Evolutionary conservation across 2,113 vertebrate species (phyloP), one percentile per base, ranked within the genome.

Genomic region (Centropus unirufus): DNA sequence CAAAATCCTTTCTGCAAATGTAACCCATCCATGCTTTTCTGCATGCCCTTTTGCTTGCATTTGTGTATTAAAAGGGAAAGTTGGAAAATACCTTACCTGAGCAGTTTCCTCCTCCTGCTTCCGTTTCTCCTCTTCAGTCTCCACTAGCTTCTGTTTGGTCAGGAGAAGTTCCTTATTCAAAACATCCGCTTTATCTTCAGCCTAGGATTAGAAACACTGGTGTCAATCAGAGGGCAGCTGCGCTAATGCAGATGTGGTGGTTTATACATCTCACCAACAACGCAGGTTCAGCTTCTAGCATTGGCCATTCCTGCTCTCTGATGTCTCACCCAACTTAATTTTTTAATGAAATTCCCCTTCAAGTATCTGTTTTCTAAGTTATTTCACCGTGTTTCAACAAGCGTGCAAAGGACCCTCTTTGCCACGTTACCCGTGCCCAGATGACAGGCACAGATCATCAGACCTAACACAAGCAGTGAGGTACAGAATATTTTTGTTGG

Each of bases 151-250:
- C 94, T 99, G 99, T 77, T 99, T 99, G 82, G 99, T 99, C 97
- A 98, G 95, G 67, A 99, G 98, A 70, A 99, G 98, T 91, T 99
- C 99, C 95, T 99, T 99, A 96, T 99, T 99, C 97, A 99, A 73
- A 78, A 99, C 98, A 55, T 99, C 99, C 0, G 99, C 99, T 96
- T 99, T 99, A 97, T 99, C 99, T 97, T 99, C 99, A 11, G 98
- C 99, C 99, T 99, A 96, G 24, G 69, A 78, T n/a, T 24, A 83
- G 58, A 79, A 78, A 67, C 1, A 3, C 7, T 19, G 14, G 39
- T 51, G 57, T 66, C 26, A 83, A 58, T n/a, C 15, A 59, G 49
- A 6, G 6, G 12, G 34, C 44, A 29, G 1, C 73, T 61, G 57
- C 46, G 72, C 59, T 64, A 39, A 6, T 7, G 30, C 61, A 81